Base-by-base conservation (phyloP, 2,113 vertebrate species). In the Podarcis raffonei region DNA sequence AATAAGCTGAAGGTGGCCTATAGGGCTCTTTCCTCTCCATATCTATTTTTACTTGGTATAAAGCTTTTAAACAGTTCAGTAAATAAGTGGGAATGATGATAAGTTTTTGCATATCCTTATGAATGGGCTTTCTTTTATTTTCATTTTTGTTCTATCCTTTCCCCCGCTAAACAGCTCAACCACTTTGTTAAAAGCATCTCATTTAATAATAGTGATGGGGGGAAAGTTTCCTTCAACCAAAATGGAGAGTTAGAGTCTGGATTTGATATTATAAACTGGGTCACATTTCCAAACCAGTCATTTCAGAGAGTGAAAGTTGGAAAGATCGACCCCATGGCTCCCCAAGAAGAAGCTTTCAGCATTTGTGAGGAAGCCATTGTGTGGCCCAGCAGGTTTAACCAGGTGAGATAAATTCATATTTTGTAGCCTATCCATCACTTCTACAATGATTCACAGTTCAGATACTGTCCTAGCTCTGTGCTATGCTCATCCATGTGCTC, bases 231-330 rank as follows among this genome's bases (percentile, higher is more conserved):
- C n/a, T 85, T 85, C 57, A 30, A 75, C 35, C 5, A 32, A 32
- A 74, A 85, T n/a, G 42, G 71, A 8, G 48, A 85, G 35, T 27
- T 85, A 16, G 71, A 13, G 35, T 39, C 32, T 59, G 69, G 83
- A 75, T 85, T 85, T 37, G 83, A 85, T 59, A 75, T 85, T 16
- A 75, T 85, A n/a, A 85, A 85, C 48, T 85, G 83, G 83, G 23
- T 85, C 22, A 75, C 71, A 37, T 85, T 85, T 20, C 69, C 48
- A 75, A 85, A 84, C 82, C 66, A 72, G 42, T 53, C 82, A 3
- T 84, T 71, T n/a, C 39, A 13, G 71, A 69, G 71, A 59, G 53
- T 59, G 30, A 85, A 35, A 75, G 71, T 85, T 37, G 71, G 83
- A 35, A 27, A 32, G 71, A 18, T 85, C 25, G 48, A 85, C 6